A percentile compares a stretch with the other conserved stretches of the same genome.
phyloP scores from a whole-genome alignment of 2,888 invertebrate species.

The Alloscopus bannaensis region DNA sequence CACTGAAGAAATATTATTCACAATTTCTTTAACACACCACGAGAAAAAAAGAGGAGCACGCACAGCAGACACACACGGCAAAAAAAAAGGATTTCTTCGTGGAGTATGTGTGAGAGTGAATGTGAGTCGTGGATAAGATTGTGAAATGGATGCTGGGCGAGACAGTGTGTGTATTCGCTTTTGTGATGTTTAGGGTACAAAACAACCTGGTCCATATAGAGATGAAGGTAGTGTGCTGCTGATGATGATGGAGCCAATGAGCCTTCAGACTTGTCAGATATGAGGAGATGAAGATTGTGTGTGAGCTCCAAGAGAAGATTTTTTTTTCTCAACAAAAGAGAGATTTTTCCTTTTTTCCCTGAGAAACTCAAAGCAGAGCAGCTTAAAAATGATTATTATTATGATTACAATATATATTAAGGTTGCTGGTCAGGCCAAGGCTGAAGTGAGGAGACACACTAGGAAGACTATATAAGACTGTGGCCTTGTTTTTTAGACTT shows the following conservation, averaged over 20 bases:
- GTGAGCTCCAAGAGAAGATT: slow-evolving; percentile 21
- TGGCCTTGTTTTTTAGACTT: slow-evolving; percentile 31
- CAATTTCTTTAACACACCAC: slow-evolving; percentile 49
- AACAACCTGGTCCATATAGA: too few species aligned
- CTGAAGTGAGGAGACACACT: slow-evolving; percentile 30
- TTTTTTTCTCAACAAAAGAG: slow-evolving; percentile 15
- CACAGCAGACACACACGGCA: too few species aligned
- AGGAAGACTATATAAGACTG: slow-evolving; percentile 3
- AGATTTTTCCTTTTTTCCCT: not conserved
- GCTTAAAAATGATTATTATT: slow-evolving; percentile 46
- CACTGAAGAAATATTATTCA: slow-evolving; percentile 50
- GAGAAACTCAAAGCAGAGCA: too few species aligned
- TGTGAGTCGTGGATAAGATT: too few species aligned
- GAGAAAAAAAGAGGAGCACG: too few species aligned
- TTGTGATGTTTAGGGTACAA: too few species aligned
- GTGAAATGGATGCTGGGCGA: too few species aligned
- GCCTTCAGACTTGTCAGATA: too few species aligned
- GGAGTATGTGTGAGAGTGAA: too few species aligned
- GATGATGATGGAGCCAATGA: slow-evolving; percentile 32
- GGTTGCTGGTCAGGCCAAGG: slow-evolving; percentile 32
- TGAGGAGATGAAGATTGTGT: not conserved
- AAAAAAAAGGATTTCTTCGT: too few species aligned
- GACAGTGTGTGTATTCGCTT: too few species aligned
- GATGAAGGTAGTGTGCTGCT: slow-evolving; percentile 15
- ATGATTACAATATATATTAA: slow-evolving; percentile 12